These are phyloP conservation scores for Epizoanthus illoricatus DNA, from an alignment of 92 coral and sea anemone genomes.

Conservation along the genomic window DNA sequence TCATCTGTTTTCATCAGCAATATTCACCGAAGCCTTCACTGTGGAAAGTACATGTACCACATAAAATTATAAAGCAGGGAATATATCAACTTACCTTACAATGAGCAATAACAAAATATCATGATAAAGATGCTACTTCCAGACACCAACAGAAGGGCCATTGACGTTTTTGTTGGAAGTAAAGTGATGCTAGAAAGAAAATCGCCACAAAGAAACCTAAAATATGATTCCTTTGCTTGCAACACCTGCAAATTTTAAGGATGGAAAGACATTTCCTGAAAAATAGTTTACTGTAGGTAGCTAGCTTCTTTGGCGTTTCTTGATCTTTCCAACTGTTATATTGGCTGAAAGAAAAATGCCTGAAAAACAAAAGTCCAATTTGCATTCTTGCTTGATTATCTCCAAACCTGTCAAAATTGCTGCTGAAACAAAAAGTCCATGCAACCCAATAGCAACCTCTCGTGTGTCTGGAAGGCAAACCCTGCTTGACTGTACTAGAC, in stretches of 20 bases:
- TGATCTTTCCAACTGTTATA: constrained; percentile 21
- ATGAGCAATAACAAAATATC: constrained; percentile 27
- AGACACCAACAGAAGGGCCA: constrained; percentile 45
- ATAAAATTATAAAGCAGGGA: background rate
- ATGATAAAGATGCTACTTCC: constrained; percentile 34
- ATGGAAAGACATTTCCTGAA: constrained; percentile 16
- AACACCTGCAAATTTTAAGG: constrained; percentile 9
- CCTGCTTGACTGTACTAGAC: constrained; percentile 35
- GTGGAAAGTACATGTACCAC: background rate
- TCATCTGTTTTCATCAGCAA: background rate
- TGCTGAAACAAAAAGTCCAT: constrained; percentile 21
- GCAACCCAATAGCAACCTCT: constrained; percentile 22
- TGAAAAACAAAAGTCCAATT: constrained; percentile 12
- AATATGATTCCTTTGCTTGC: background rate
- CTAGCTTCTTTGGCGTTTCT: background rate
- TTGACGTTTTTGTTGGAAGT: constrained; percentile 1
- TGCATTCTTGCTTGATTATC: constrained; percentile 32
- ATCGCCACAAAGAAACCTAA: background rate
- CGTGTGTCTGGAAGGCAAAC: constrained; percentile 45
- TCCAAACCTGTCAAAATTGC: constrained; percentile 37
- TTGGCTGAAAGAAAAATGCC: constrained; percentile 28
- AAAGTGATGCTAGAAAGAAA: background rate
- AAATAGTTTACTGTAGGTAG: background rate
- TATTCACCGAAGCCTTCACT: background rate
- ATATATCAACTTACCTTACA: constrained; percentile 19